Evolutionary conservation across 1,140 invertebrate species (phyloP).

Genomic region (Drosophila yakuba): DNA sequence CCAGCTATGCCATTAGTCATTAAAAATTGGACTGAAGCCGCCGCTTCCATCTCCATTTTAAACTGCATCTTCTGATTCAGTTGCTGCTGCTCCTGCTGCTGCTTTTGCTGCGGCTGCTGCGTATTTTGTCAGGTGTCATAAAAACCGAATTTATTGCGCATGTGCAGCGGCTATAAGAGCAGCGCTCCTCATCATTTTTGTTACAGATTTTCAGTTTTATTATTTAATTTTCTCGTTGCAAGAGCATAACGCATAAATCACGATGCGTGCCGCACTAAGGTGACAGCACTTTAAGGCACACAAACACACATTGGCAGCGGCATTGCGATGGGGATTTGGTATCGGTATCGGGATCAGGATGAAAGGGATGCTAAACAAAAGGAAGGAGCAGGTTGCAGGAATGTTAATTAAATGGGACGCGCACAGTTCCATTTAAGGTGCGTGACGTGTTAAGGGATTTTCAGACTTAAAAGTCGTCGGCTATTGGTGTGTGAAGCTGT

Average conservation of each 20-base stretch:
- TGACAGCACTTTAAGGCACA: conserved; percentile 80
- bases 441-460: neutral
- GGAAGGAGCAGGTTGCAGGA: conserved; percentile 67
- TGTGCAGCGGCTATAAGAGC: conserved; percentile 68
- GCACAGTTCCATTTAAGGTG: conserved; percentile 20
- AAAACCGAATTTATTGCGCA: conserved; percentile 84
- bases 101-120: conserved; percentile 47
- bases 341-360: conserved; percentile 16
- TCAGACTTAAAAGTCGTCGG: neutral
- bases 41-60: conserved; percentile 44
- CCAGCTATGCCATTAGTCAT: conserved; percentile 72
- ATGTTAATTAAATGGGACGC: conserved; percentile 75
- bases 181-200: conserved; percentile 58
- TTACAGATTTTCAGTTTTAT: conserved; percentile 73
- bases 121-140: conserved; percentile 85
- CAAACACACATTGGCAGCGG: conserved; percentile 58
- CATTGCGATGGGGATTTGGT: neutral
- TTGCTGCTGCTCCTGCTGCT: conserved; percentile 30
- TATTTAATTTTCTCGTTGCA: conserved; percentile 73
- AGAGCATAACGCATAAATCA: conserved; percentile 79
- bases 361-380: conserved; percentile 4
- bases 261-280: conserved; percentile 74
- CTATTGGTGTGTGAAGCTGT: neutral
- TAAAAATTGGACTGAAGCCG: conserved; percentile 74
- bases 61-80: conserved; percentile 21